Percentiles rank a stretch among this genome's conserved stretches.
phyloP scores from a whole-genome alignment of 2,797 vertebrate species.

The Channallabes apus region DNA sequence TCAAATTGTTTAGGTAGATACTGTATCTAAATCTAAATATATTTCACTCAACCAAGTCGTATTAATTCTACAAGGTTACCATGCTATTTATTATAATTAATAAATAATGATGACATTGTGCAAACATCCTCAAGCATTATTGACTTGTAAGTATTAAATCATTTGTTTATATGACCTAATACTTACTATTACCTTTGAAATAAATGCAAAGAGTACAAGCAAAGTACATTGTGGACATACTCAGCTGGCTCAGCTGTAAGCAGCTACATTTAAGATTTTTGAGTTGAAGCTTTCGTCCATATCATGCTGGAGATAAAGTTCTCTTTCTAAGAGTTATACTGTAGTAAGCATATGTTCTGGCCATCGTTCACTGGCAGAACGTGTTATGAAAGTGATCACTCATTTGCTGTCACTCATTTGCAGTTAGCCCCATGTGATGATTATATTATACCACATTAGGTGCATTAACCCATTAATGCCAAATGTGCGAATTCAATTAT shows the following conservation, averaged over 20 bases:
- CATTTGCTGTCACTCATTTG: conserved; percentile 7
- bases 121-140: not conserved
- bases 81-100: not conserved
- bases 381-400: not conserved
- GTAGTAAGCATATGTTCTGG: not conserved
- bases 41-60: not conserved
- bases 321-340: not conserved
- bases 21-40: too few species aligned
- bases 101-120: not conserved
- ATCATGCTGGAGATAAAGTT: not conserved
- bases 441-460: not conserved
- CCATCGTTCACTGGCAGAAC: not conserved
- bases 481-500: not conserved
- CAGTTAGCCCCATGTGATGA: not conserved
- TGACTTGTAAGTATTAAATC: not conserved
- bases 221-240: too few species aligned
- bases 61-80: too few species aligned
- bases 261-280: not conserved
- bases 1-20: not conserved
- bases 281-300: not conserved
- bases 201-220: too few species aligned
- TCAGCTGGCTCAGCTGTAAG: not conserved
- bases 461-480: not conserved
- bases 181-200: not conserved
- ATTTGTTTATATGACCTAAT: not conserved